phyloP scores from a whole-genome alignment of 2,797 vertebrate species.

The Periparus ater region DNA sequence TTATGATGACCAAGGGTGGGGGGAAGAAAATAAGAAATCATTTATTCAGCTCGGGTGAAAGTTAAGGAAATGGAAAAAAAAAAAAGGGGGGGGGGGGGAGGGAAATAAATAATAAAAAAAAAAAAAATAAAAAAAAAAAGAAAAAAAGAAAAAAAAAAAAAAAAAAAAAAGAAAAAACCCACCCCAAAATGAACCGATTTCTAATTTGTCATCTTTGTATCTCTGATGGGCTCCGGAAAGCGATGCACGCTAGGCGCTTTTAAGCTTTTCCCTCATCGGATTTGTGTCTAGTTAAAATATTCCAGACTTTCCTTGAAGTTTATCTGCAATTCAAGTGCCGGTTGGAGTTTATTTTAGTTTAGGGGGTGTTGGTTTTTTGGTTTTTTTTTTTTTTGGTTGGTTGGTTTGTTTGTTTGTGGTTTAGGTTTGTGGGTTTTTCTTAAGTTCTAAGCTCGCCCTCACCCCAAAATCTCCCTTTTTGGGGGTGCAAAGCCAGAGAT shows the following conservation, averaged over 20 bases:
- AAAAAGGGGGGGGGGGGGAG: background rate
- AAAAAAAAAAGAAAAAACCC: too few relatives aligned
- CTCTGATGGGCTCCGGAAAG: constrained; percentile 35
- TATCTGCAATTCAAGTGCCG: constrained; percentile 52
- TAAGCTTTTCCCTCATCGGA: constrained; percentile 63
- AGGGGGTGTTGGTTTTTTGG: too few relatives aligned
- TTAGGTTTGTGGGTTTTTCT: background rate
- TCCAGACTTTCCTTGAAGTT: constrained; percentile 72
- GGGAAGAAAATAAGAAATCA: background rate
- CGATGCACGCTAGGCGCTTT: constrained; percentile 9
- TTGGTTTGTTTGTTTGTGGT: background rate
- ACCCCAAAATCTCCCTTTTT: background rate
- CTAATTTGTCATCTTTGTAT: constrained; percentile 51
- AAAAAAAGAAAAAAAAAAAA: background rate
- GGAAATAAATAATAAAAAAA: background rate
- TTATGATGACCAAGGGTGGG: background rate
- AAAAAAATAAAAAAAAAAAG: background rate
- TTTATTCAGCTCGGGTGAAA: constrained; percentile 23
- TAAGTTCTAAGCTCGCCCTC: background rate
- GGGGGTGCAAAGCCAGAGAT: background rate
- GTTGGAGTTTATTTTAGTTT: background rate
- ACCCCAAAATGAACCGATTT: background rate
- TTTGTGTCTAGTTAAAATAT: constrained; percentile 72
- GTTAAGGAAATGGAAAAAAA: background rate
- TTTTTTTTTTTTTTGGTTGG: background rate